Evolutionary conservation across 2,113 vertebrate species (phyloP).

Genomic region (Myotis brandtii): DNA sequence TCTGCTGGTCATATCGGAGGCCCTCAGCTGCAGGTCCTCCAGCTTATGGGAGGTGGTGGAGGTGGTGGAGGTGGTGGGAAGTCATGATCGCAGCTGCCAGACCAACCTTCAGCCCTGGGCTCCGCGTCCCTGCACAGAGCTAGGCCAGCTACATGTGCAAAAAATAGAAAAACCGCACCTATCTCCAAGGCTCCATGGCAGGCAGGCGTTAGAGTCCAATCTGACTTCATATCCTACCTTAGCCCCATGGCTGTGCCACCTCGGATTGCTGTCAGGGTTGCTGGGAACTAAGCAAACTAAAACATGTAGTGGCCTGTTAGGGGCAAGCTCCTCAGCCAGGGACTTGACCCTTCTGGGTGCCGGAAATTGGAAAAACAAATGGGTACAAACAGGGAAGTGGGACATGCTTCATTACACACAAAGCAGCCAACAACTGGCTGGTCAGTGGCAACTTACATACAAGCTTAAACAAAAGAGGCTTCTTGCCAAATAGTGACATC

Average conservation of each 20-base stretch:
- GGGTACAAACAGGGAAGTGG: too few species aligned
- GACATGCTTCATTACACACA: too few species aligned
- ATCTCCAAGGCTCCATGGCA: neutral
- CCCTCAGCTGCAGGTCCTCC: neutral
- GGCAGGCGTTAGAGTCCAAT: neutral
- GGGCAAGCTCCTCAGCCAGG: too few species aligned
- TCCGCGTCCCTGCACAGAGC: neutral
- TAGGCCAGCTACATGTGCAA: neutral
- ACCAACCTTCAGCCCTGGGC: neutral
- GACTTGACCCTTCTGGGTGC: too few species aligned
- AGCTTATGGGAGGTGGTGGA: neutral
- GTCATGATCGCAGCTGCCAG: neutral
- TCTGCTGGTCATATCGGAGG: neutral
- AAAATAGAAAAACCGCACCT: neutral
- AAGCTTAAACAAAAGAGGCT: too few species aligned
- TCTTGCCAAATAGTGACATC: too few species aligned
- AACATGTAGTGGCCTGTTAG: neutral
- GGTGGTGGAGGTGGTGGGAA: neutral
- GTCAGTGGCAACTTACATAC: too few species aligned
- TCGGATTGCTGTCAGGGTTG: neutral
- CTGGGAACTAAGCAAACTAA: neutral
- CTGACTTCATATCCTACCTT: neutral
- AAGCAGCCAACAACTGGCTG: too few species aligned
- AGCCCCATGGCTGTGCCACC: neutral
- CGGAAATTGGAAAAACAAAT: too few species aligned